These are phyloP conservation scores for Tubulanus polymorphus DNA, from an alignment of 2,888 invertebrate species.

Conservation along the genomic window DNA sequence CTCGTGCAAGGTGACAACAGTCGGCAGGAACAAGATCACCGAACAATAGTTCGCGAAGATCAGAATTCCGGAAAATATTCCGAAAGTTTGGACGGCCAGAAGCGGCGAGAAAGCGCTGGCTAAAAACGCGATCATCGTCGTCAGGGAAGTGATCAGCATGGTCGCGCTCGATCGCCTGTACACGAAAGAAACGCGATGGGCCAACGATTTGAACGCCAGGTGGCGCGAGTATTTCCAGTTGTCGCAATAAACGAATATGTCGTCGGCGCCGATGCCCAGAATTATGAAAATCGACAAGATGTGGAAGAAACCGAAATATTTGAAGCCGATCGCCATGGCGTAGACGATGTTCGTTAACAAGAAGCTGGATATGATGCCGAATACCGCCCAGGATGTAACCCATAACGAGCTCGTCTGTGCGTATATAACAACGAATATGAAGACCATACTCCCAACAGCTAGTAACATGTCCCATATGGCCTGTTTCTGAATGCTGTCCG, in stretches of 20 bases:
- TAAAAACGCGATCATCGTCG: slow-evolving; percentile 32
- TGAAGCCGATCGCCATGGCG: slow-evolving; percentile 7
- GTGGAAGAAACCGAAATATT: slow-evolving; percentile 33
- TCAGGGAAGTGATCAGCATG: slow-evolving; percentile 34
- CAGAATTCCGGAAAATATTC: slow-evolving; percentile 32
- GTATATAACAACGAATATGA: slow-evolving; percentile 29
- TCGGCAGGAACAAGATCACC: slow-evolving; percentile 21
- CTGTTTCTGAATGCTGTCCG: slow-evolving; percentile 23
- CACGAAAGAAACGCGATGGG: slow-evolving; percentile 27
- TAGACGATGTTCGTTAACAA: slow-evolving; percentile 17
- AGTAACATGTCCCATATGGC: slow-evolving; percentile 24
- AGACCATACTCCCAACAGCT: slow-evolving; percentile 26
- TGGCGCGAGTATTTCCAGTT: slow-evolving; percentile 27
- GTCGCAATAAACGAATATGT: slow-evolving; percentile 33
- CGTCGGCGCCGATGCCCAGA: slow-evolving; percentile 33
- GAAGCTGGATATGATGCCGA: slow-evolving; percentile 31
- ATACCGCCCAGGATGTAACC: slow-evolving; percentile 26
- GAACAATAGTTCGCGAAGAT: slow-evolving; percentile 33
- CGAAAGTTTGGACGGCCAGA: slow-evolving; percentile 34
- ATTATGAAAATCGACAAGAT: slow-evolving; percentile 33
- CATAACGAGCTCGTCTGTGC: slow-evolving; percentile 32
- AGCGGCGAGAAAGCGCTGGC: slow-evolving; percentile 32
- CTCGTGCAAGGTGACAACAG: slow-evolving; percentile 16
- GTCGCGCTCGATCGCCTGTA: slow-evolving; percentile 27
- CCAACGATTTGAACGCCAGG: slow-evolving; percentile 20